Evolutionary conservation across 2,888 invertebrate species (phyloP).

Genomic region (Meiosimyza decipiens): DNA sequence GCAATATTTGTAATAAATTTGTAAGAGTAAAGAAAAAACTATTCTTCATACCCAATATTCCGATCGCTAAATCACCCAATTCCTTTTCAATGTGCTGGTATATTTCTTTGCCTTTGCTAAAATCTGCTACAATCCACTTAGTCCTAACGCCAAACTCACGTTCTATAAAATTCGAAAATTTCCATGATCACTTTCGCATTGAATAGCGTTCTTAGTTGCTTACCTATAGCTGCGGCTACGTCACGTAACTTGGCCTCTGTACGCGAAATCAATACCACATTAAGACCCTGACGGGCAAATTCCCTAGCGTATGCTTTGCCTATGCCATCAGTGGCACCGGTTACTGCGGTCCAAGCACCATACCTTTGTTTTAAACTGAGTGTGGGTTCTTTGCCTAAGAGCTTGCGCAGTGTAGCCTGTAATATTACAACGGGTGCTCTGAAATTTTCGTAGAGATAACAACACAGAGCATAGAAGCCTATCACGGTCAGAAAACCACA

Average conservation of each 20-base stretch:
- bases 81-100: conserved; percentile 77
- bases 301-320: conserved; percentile 86
- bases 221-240: conserved; percentile 79
- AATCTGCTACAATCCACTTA: conserved; percentile 80
- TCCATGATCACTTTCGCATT: background rate
- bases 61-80: conserved; percentile 78
- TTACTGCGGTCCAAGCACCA: conserved; percentile 74
- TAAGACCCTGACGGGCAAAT: conserved; percentile 79
- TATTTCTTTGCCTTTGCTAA: conserved; percentile 76
- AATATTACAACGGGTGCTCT: conserved; percentile 71
- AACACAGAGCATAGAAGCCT: conserved; percentile 69
- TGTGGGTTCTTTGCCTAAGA: background rate
- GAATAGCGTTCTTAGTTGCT: conserved; percentile 41
- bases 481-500: conserved; percentile 65
- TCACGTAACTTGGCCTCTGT: conserved; percentile 76
- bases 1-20: background rate
- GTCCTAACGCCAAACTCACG: conserved; percentile 72
- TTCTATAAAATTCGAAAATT: conserved; percentile 60
- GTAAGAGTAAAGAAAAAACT: background rate
- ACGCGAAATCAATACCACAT: conserved; percentile 83
- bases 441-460: conserved; percentile 70
- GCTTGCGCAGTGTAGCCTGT: background rate
- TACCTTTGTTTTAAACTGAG: conserved; percentile 8
- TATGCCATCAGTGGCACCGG: conserved; percentile 90
- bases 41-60: conserved; percentile 78